Evolutionary conservation across 2,113 vertebrate genomes (phyloP).

Genomic region (Thunnus maccoyii): DNA sequence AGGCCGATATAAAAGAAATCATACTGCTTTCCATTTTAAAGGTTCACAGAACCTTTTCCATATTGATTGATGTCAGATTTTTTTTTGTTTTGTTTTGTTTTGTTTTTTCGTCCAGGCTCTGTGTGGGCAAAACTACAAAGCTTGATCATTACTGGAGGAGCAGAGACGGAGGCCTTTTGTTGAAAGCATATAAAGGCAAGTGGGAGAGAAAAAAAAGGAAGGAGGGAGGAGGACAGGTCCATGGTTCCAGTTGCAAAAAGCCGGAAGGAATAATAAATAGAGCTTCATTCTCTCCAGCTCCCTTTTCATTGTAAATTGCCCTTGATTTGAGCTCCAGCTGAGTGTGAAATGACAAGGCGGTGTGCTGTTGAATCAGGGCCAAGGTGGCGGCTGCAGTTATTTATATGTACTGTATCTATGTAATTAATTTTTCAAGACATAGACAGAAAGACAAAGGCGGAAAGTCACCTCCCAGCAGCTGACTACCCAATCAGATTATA

Average conservation of each 20-base stretch:
- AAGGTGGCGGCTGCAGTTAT: conserved; percentile 37
- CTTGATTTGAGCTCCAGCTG: conserved; percentile 71
- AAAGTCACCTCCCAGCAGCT: not conserved
- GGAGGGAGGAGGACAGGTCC: conserved; percentile 29
- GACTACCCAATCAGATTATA: not conserved
- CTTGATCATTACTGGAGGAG: conserved; percentile 53
- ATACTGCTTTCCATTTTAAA: conserved; percentile 48
- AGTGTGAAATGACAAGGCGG: conserved; percentile 61
- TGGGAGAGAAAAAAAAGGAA: conserved; percentile 25
- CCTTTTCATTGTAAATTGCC: conserved; percentile 69
- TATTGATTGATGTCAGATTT: conserved; percentile 49
- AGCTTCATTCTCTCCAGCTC: conserved; percentile 39
- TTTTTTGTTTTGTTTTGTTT: not conserved
- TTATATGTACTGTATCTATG: conserved; percentile 40
- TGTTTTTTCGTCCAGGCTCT: conserved; percentile 21
- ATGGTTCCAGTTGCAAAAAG: conserved; percentile 57
- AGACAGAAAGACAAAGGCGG: conserved; percentile 27
- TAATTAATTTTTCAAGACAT: conserved; percentile 19
- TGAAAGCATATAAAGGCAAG: conserved; percentile 54
- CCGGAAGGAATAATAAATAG: conserved; percentile 58
- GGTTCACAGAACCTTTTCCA: conserved; percentile 37
- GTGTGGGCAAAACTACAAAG: conserved; percentile 63
- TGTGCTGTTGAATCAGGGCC: conserved; percentile 36
- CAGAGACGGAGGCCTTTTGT: conserved; percentile 62
- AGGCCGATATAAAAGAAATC: conserved; percentile 7